phyloP scores from a whole-genome alignment of 2,113 vertebrate species.

The Hemiscyllium ocellatum region DNA sequence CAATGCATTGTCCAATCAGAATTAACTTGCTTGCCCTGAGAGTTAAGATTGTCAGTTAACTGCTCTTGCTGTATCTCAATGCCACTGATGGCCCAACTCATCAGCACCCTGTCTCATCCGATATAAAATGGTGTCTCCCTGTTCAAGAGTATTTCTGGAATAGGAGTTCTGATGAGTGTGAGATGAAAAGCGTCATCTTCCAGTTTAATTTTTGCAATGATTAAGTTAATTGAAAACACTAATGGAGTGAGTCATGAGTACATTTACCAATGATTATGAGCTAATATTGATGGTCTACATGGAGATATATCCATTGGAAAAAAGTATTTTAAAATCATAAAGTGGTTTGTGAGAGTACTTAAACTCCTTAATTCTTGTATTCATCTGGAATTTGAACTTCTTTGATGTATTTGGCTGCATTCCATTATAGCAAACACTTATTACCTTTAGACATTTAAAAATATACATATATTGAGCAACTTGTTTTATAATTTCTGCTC shows the following conservation, averaged over 20 bases:
- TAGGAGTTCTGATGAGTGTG: too few relatives aligned
- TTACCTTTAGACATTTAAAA: not conserved
- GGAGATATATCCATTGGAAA: not conserved
- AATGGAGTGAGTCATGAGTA: not conserved
- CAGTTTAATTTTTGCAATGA: too few relatives aligned
- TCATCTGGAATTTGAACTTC: not conserved
- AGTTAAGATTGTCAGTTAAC: too few relatives aligned
- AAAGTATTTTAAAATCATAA: not conserved
- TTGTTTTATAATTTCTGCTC: not conserved
- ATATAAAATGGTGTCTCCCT: too few relatives aligned
- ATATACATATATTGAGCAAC: not conserved
- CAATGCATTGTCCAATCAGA: too few relatives aligned
- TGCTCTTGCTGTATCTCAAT: too few relatives aligned
- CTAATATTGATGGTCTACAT: not conserved
- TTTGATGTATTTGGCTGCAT: not conserved
- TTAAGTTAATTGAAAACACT: not conserved
- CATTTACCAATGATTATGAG: not conserved
- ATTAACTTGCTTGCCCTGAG: too few relatives aligned
- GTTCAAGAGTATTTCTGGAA: too few relatives aligned
- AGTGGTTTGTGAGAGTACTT: not conserved
- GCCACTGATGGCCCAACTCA: too few relatives aligned
- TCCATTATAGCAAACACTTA: not conserved
- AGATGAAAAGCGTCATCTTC: too few relatives aligned
- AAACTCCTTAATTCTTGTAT: not conserved
- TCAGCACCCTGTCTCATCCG: too few relatives aligned